Evolutionary conservation across 2,113 vertebrate species (phyloP).

Genomic region (Notarius lentiginosus): DNA sequence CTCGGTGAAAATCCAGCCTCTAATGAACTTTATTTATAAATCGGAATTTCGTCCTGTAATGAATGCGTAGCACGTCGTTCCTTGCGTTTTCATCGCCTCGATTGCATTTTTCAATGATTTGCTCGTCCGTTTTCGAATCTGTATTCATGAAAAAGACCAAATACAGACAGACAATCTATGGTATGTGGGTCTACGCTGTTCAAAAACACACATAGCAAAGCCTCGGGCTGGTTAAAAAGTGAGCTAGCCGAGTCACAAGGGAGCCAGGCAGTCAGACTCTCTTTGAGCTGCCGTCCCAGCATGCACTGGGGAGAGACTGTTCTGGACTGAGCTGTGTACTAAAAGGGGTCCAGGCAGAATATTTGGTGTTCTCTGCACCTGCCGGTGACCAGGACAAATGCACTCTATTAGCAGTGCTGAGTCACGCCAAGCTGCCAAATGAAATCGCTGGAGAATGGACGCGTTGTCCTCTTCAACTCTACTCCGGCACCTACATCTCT

Average conservation of each 20-base stretch:
- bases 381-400: conserved; percentile 56
- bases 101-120: conserved; percentile 27
- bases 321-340: conserved; percentile 16
- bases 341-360: conserved; percentile 35
- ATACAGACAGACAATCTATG: background rate
- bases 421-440: conserved; percentile 52
- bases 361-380: conserved; percentile 48
- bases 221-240: background rate
- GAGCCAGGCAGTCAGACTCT: conserved; percentile 7
- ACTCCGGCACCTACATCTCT: background rate
- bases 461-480: conserved; percentile 19
- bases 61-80: background rate
- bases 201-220: background rate
- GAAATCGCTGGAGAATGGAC: conserved; percentile 44
- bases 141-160: conserved; percentile 18
- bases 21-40: conserved; percentile 29
- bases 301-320: conserved; percentile 24
- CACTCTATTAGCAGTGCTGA: conserved; percentile 59
- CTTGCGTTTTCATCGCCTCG: background rate
- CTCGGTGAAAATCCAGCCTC: conserved; percentile 45
- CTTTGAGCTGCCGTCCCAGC: conserved; percentile 20
- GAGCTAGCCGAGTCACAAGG: conserved; percentile 8
- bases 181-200: background rate
- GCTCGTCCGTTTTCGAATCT: background rate
- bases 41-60: conserved; percentile 25